Base-by-base conservation (phyloP, 2,113 vertebrate species). In the Abramis brama region DNA sequence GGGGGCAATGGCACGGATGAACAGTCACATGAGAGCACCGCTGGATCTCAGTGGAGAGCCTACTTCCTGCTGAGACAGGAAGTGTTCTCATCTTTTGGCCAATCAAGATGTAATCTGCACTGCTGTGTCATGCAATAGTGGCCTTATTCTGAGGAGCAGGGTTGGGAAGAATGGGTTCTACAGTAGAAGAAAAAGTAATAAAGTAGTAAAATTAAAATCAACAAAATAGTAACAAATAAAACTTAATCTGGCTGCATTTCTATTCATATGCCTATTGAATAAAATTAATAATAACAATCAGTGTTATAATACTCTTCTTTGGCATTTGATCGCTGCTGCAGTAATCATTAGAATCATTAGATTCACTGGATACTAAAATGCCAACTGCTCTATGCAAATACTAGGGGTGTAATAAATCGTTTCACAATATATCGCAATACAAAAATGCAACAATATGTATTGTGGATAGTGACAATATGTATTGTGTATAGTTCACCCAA, bases 81-180 rank as follows among this genome's bases (percentile, higher is more conserved):
- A 88, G 85, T 88, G 85, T 87, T 66, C 81, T 86, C 33, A 47
- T 78, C 47, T 60, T 70, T 71, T 36, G 50, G 75, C 47, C 76
- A 86, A 91, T 82, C 87, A 86, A 73, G 47, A 79, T 78, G 66
- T 62, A 76, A 84, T 90, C 60, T 85, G 15, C 62, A 84, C 57
- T 50, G 75, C 55, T 21, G 25, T 73, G 62, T 76, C 36, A 47
- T 81, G 47, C 27, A 52, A 64, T 79, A 60, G 60, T 73, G 68
- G 50, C 68, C 82, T 17, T 13, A 36, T 73, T 83, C n/a, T 39
- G 47, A 77, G 3, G 17, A 55, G 11, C 5, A 23, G 0, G 70
- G 70, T 73, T 73, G 10, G 19, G 9, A 73, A 43, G 13, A 33
- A 30, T 9, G 25, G 47, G 8, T 19, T 55, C 7, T 55, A 52